These are phyloP conservation scores for Agonopterix arenella DNA, from an alignment of 2,888 invertebrate genomes.

Conservation along the genomic window DNA sequence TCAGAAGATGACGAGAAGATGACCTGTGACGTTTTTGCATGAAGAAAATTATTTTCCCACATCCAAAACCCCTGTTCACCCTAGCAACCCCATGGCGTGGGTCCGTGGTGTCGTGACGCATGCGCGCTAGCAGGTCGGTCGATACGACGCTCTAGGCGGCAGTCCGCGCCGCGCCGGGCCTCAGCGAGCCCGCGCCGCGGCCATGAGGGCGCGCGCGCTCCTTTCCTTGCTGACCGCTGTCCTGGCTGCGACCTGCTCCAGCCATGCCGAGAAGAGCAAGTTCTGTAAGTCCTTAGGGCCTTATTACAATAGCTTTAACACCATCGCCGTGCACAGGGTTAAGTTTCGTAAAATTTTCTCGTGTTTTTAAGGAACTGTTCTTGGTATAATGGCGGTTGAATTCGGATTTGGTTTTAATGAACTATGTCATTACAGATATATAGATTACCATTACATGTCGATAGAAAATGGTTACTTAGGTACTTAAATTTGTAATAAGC, in stretches of 20 bases:
- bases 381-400: too few species aligned
- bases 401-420: too few species aligned
- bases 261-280: conserved; percentile 71
- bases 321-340: not conserved
- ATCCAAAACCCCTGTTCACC: not conserved
- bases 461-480: conserved; percentile 5
- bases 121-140: conserved; percentile 18
- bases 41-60: not conserved
- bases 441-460: too few species aligned
- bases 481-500: not conserved
- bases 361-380: not conserved
- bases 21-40: not conserved
- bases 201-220: conserved; percentile 63
- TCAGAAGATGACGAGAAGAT: not conserved
- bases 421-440: too few species aligned
- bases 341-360: not conserved
- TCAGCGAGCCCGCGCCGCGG: conserved; percentile 49
- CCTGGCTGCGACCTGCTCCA: conserved; percentile 38
- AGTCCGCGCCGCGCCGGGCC: conserved; percentile 49
- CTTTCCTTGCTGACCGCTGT: conserved; percentile 48
- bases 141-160: conserved; percentile 23
- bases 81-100: conserved; percentile 17
- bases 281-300: conserved; percentile 61
- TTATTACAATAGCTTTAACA: not conserved
- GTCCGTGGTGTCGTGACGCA: conserved; percentile 8